Percentiles rank a stretch among this genome's conserved stretches.
Conservation (phyloP, 1,140 invertebrate genomes). For the Conopomorpha cramerella region DNA sequence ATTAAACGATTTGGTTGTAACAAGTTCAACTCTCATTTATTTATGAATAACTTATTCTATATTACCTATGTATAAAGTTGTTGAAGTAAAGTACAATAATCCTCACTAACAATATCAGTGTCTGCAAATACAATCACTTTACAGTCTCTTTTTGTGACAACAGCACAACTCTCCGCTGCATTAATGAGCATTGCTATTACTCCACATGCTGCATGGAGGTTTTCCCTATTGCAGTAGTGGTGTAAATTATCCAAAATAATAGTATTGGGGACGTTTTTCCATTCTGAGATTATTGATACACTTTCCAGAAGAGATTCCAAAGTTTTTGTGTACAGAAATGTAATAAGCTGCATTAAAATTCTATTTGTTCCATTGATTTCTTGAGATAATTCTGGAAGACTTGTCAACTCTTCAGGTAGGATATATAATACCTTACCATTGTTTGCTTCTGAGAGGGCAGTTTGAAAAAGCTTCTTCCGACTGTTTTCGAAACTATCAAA, state of each 20-base stretch:
- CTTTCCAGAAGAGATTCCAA: conserved; percentile 29
- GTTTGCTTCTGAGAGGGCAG: conserved; percentile 23
- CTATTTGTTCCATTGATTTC: conserved; percentile 26
- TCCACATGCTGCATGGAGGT: conserved; percentile 33
- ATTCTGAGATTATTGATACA: conserved; percentile 24
- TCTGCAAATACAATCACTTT: too few species aligned
- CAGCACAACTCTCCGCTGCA: too few species aligned
- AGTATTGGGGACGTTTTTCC: conserved; percentile 39
- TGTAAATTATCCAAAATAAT: conserved; percentile 39
- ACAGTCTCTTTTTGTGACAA: too few species aligned
- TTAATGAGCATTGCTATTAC: too few species aligned
- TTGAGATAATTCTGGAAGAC: conserved; percentile 37
- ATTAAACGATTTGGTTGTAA: too few species aligned
- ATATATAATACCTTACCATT: conserved; percentile 46
- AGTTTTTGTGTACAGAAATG: conserved; percentile 34
- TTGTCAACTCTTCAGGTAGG: conserved; percentile 29
- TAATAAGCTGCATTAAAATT: conserved; percentile 48
- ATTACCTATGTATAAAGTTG: too few species aligned
- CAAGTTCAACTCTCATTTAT: too few species aligned
- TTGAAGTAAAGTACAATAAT: too few species aligned
- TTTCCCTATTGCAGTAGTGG: conserved; percentile 22
- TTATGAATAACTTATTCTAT: too few species aligned
- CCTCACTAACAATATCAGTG: too few species aligned
- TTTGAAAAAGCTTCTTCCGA: conserved; percentile 29
- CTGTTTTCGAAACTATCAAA: conserved; percentile 20